A percentile compares a stretch with the other conserved stretches of the same genome.
These are phyloP conservation scores for Tinea semifulvella DNA, from an alignment of 2,888 invertebrate species.

Conservation along the genomic window DNA sequence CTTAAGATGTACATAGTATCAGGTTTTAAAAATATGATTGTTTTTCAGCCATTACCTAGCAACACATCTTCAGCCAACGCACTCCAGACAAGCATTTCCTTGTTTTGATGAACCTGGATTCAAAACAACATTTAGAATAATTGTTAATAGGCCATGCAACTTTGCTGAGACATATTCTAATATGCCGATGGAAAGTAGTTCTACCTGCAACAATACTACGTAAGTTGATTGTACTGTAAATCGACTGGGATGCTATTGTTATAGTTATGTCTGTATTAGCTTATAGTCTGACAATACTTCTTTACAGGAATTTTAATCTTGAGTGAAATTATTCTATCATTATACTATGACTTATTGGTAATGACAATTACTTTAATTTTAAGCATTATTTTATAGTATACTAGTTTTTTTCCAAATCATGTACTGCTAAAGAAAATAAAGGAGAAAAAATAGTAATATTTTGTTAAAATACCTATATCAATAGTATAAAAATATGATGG, in stretches of 20 bases:
- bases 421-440: no score
- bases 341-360: no score
- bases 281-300: no score
- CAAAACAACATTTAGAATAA: conserved; percentile 67
- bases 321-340: no score
- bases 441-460: no score
- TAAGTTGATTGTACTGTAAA: background rate
- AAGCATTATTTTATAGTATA: no score
- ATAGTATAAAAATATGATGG: no score
- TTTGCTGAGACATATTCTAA: conserved; percentile 46
- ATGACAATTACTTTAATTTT: background rate
- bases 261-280: no score
- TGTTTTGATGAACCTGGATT: conserved; percentile 84
- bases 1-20: background rate
- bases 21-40: background rate
- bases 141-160: conserved; percentile 37
- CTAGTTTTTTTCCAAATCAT: no score
- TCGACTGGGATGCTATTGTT: no score
- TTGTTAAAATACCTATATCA: no score
- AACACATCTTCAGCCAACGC: conserved; percentile 81
- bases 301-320: no score
- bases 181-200: conserved; percentile 31
- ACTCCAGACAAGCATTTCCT: conserved; percentile 82
- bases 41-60: conserved; percentile 76
- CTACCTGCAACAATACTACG: background rate